Base-by-base conservation (phyloP, 2,888 invertebrate genomes). In the Eustalomyia histrio region DNA sequence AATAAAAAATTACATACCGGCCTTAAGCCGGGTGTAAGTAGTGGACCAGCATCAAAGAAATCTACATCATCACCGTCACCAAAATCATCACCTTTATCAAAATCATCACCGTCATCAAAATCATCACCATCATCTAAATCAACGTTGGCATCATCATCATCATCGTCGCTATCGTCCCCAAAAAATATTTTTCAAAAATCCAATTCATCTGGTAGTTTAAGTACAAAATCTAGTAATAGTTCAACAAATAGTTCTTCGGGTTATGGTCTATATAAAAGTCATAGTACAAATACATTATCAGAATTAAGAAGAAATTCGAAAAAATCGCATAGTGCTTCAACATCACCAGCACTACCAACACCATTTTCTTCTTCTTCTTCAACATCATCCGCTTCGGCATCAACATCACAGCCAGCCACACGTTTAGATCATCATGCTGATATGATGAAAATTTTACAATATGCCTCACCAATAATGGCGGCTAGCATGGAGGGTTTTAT, bases 41-140 rank as follows among this genome's bases (percentile, higher is more conserved):
- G 96, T 85, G 97, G 97, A 0, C 96, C 97, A 0, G 96, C 96
- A 4, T 96, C 96, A 0, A 95, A 95, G 87, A 96, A 88, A 81
- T 83, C 83, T 9, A 65, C 80, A 3, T 53, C 81, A n/a, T 33
- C 60, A 8, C 39, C 73, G n/a, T 69, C 61, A 1, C 55, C 81
- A 12, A 43, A 12, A 29, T 57, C 65, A 3, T n/a, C n/a, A n/a
- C n/a, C n/a, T n/a, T n/a, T n/a, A n/a, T n/a, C n/a, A n/a, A n/a
- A n/a, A n/a, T n/a, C n/a, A n/a, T n/a, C n/a, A 0, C 96, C 97
- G 0, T 96, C 96, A 4, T 96, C 96, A 0, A 95, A 95, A 3
- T 53, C 81, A n/a, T 33, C 60, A 8, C 39, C 73, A 17, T 69
- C 61, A 1, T 61, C 81, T 10, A 43, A 12, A 29, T 57, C 65